phyloP scores from a whole-genome alignment of 2,113 vertebrate genomes.

The Periophthalmodon schlosseri region DNA sequence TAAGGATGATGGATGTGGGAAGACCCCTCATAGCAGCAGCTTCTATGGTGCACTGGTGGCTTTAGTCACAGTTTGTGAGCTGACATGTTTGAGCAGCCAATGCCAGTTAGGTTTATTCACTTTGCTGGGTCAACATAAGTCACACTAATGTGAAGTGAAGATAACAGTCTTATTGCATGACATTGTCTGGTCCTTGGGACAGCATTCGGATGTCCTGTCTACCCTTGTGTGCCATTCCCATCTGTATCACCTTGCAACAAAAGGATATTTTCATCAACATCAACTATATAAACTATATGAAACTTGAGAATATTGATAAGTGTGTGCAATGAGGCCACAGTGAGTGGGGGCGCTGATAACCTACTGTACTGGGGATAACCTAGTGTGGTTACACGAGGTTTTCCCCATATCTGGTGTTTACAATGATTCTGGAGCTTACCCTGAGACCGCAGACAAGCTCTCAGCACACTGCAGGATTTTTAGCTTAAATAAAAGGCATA shows the following conservation, averaged over 20 bases:
- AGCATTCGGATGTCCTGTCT: slow-evolving; percentile 11
- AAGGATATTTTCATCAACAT: not conserved
- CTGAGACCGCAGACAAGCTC: not conserved
- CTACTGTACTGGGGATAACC: slow-evolving; percentile 25
- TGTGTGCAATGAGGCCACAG: slow-evolving; percentile 8
- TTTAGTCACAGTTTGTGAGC: slow-evolving; percentile 30
- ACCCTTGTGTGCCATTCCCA: not conserved
- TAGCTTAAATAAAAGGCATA: not conserved
- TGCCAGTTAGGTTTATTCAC: not conserved
- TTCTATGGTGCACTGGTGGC: slow-evolving; percentile 35
- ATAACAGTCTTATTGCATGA: slow-evolving; percentile 34
- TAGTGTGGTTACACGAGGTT: too few species aligned
- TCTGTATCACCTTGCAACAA: not conserved
- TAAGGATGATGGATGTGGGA: slow-evolving; percentile 61
- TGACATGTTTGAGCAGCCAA: slow-evolving; percentile 28
- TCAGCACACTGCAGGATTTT: not conserved
- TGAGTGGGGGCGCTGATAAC: slow-evolving; percentile 23
- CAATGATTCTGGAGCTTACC: not conserved
- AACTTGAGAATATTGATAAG: slow-evolving; percentile 20
- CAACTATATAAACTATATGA: slow-evolving; percentile 3
- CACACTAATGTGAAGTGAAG: slow-evolving; percentile 39
- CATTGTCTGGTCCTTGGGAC: slow-evolving; percentile 49
- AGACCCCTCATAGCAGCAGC: slow-evolving; percentile 34
- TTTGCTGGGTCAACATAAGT: slow-evolving; percentile 39
- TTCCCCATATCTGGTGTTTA: too few species aligned